A percentile compares a stretch with the other conserved stretches of the same genome.
Conservation (phyloP, 1,140 invertebrate species). For the Rhopalosiphum padi region DNA sequence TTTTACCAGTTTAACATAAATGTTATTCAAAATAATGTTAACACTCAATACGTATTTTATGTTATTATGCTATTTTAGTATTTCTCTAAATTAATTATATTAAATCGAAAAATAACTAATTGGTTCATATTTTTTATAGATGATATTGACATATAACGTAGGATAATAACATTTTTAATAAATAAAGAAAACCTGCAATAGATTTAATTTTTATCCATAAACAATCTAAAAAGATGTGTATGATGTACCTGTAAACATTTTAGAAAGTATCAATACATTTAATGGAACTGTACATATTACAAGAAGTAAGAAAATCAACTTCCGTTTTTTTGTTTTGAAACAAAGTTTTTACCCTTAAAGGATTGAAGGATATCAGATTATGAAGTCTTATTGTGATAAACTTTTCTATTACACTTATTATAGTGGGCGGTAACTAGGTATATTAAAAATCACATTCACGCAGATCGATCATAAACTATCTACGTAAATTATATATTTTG, state of each 20-base stretch:
- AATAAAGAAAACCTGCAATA: not conserved
- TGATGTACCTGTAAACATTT: not conserved
- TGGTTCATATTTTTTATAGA: too few relatives aligned
- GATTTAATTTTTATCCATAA: not conserved
- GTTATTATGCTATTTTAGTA: too few relatives aligned
- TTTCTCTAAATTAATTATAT: too few relatives aligned
- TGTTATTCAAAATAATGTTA: too few relatives aligned
- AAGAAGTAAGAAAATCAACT: not conserved
- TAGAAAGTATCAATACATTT: not conserved
- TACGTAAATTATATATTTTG: not conserved
- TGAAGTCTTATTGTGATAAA: constrained; percentile 7
- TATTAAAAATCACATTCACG: not conserved
- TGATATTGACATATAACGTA: too few relatives aligned
- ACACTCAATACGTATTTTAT: too few relatives aligned
- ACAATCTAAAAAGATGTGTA: not conserved
- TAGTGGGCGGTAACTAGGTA: not conserved
- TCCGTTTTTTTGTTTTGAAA: not conserved
- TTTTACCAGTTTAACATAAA: too few relatives aligned
- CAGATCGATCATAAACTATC: not conserved
- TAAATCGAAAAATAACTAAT: too few relatives aligned
- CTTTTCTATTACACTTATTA: not conserved
- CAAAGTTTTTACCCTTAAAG: not conserved
- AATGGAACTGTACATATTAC: not conserved
- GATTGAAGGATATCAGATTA: not conserved
- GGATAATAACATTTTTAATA: not conserved